Evolutionary conservation across 1,140 invertebrate genomes (phyloP).

Genomic region (Heliconius congener): DNA sequence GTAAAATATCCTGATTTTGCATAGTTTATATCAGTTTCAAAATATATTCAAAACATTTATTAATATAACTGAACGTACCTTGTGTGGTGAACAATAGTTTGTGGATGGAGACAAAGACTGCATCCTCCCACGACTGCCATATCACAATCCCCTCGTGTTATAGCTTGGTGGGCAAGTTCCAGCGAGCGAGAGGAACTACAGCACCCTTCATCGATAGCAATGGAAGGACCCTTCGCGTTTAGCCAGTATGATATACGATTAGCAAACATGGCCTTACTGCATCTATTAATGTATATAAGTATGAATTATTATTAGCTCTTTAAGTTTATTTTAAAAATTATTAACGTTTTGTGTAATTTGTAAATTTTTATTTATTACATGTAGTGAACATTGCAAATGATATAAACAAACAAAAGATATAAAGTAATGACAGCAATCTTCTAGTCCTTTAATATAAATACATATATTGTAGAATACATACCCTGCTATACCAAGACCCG

Average conservation of each 20-base stretch:
- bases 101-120: constrained; percentile 92
- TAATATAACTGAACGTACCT: constrained; percentile 55
- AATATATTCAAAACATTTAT: no score
- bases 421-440: no score
- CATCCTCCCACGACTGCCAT: constrained; percentile 93
- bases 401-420: no score
- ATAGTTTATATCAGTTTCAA: no score
- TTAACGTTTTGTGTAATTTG: no score
- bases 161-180: constrained; percentile 89
- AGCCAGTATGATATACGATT: constrained; percentile 80
- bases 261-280: constrained; percentile 91
- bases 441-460: no score
- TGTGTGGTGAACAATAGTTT: constrained; percentile 91
- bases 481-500: constrained; percentile 82
- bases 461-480: constrained; percentile 23
- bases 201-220: constrained; percentile 93
- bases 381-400: no score
- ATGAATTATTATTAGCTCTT: no score
- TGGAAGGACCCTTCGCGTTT: constrained; percentile 89
- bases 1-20: no score
- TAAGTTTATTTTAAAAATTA: no score
- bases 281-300: constrained; percentile 68
- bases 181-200: constrained; percentile 93
- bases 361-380: no score
- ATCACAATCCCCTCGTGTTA: constrained; percentile 90